Base-by-base conservation (phyloP, 2,888 invertebrate genomes). In the Macaria notata region DNA sequence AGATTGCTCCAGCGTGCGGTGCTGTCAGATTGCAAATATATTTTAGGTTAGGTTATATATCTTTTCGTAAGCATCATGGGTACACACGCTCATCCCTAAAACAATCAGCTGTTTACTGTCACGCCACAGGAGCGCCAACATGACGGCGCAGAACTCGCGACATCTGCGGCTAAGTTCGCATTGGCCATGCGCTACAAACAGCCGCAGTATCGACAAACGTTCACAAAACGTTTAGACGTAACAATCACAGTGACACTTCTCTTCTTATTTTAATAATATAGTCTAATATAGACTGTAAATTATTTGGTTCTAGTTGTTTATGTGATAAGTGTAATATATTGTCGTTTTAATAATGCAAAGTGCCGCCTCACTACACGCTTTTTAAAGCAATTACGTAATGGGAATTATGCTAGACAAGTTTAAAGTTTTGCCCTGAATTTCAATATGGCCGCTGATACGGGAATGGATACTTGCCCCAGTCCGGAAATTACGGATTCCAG, bases 401-500 rank as follows among this genome's bases (percentile, higher is more conserved):
- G 90, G 88, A 91, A 90, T 90, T 90, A 90, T 91, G 90, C 88
- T 90, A 88, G 84, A 90, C 86, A 90, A 86, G 88, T 90, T 87
- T 81, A 88, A 88, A 89, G 89, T 88, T 89, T 90, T 89, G 83
- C 86, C 88, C 90, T 90, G 89, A 91, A 88, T 89, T 68, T 86
- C 93, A 95, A 95, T 93, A 96, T 96, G 96, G 96, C 96, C 93
- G 96, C 96, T 92, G 96, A 96, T 93, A 95, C 96, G 93, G 95
- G 95, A 94, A 96, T 96, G 96, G 96, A 96, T 94, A 96, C 96
- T 94, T 96, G 96, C 94, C 95, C 96, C 91, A 96, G 96, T 93
- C 96, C 97, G 92, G 97, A 97, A 94, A 96, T 96, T 92, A 94
- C 95, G 85, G 97, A 97, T 93, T 96, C 96, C 91, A 95, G 97